Percentiles rank a stretch among this genome's conserved stretches.
Evolutionary conservation across 2,888 invertebrate genomes (phyloP).

Genomic region (Clepsis dumicolana): DNA sequence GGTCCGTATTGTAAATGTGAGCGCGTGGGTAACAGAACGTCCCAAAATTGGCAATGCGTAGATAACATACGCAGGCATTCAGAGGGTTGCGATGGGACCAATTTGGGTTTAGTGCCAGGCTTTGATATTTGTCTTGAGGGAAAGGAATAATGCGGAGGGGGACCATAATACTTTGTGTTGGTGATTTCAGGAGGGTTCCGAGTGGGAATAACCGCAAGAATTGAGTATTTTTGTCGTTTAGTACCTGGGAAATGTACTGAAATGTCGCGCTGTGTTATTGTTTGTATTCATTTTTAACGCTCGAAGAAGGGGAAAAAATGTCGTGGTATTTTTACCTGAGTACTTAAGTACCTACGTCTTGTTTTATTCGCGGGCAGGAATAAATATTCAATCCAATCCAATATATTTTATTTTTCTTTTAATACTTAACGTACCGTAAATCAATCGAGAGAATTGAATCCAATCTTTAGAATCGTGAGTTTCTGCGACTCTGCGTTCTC

Average conservation of each 20-base stretch:
- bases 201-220: not conserved
- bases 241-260: not conserved
- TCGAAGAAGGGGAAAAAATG: not conserved
- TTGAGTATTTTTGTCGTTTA: not conserved
- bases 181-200: not conserved
- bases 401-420: too few species aligned
- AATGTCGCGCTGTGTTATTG: not conserved
- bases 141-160: conserved; percentile 5
- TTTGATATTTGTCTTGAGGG: conserved; percentile 20
- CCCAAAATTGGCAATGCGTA: conserved; percentile 15
- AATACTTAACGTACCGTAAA: too few species aligned
- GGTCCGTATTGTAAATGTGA: conserved; percentile 18
- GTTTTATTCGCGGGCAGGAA: too few species aligned
- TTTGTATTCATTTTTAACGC: not conserved
- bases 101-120: conserved; percentile 17
- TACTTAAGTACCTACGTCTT: too few species aligned
- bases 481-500: too few species aligned
- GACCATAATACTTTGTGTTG: not conserved
- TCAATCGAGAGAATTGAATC: too few species aligned
- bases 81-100: conserved; percentile 19
- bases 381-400: too few species aligned
- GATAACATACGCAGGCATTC: conserved; percentile 25
- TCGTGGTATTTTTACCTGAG: not conserved
- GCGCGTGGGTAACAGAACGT: conserved; percentile 3
- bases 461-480: too few species aligned